Conservation (phyloP, 2,113 vertebrate species). For the Prolemur simus region DNA sequence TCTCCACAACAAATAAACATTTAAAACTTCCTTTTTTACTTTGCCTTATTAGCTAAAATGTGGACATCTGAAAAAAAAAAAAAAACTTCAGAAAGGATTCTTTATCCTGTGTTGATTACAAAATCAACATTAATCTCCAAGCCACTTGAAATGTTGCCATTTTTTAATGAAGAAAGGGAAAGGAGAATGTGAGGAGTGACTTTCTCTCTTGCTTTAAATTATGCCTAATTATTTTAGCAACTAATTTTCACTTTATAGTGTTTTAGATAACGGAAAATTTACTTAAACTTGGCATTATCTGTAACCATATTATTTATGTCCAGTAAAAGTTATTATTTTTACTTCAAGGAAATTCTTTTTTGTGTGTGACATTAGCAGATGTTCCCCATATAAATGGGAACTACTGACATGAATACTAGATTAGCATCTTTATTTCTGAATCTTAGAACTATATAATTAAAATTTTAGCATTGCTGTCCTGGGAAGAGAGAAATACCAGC, state of each 20-base stretch:
- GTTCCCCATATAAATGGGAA: background rate
- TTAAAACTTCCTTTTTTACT: background rate
- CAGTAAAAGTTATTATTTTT: background rate
- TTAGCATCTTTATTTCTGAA: background rate
- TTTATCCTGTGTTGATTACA: background rate
- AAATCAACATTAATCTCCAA: background rate
- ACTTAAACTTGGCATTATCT: background rate
- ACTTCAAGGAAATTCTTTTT: background rate
- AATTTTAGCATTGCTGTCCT: background rate
- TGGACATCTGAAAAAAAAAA: background rate
- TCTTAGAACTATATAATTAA: background rate
- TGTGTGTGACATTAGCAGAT: background rate
- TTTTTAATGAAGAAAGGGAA: slow-evolving; percentile 10
- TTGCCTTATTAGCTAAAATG: background rate
- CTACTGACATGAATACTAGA: background rate
- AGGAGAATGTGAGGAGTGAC: background rate
- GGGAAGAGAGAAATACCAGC: background rate
- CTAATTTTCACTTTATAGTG: background rate
- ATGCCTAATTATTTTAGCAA: background rate
- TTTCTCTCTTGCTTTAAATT: background rate
- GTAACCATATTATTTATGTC: background rate
- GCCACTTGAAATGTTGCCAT: background rate
- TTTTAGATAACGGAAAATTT: background rate
- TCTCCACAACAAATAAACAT: background rate
- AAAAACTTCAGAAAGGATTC: background rate